These are phyloP conservation scores for Temnothorax nylanderi DNA, from an alignment of 1,140 invertebrate species.

Conservation along the genomic window DNA sequence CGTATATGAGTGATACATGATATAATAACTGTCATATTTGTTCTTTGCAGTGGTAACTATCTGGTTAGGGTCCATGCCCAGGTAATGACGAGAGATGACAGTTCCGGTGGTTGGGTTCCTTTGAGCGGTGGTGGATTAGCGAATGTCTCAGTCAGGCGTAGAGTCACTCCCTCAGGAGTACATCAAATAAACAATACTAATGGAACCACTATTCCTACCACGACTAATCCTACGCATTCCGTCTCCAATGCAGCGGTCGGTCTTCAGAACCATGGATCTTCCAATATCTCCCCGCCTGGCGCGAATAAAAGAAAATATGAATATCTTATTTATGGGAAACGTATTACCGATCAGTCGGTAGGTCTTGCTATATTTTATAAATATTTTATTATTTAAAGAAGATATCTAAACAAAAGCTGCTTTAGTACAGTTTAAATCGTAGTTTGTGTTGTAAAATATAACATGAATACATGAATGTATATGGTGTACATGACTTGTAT, in stretches of 20 bases:
- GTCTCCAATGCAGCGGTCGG: constrained; percentile 64
- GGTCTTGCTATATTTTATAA: neutral
- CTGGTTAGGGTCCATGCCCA: constrained; percentile 98
- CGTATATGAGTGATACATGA: neutral
- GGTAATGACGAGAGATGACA: constrained; percentile 99
- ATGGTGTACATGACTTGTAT: constrained; percentile 37
- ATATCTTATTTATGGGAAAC: constrained; percentile 96
- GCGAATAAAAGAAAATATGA: constrained; percentile 89
- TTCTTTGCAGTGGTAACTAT: constrained; percentile 92
- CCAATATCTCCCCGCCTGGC: constrained; percentile 80
- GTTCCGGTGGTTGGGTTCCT: constrained; percentile 97
- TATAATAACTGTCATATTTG: constrained; percentile 29
- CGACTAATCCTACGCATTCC: constrained; percentile 68
- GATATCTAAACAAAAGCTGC: neutral
- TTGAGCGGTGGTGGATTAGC: constrained; percentile 96
- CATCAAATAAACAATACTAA: constrained; percentile 74
- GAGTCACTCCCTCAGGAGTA: constrained; percentile 82
- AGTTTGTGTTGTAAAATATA: neutral
- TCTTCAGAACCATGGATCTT: constrained; percentile 78
- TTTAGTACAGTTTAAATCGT: constrained; percentile 9
- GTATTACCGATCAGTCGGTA: constrained; percentile 96
- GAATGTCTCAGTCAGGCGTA: constrained; percentile 94
- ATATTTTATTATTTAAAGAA: neutral
- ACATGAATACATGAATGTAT: neutral
- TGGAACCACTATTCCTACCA: constrained; percentile 71